Evolutionary conservation across 1,140 invertebrate species (phyloP).

Genomic region (Aphidius gifuensis): DNA sequence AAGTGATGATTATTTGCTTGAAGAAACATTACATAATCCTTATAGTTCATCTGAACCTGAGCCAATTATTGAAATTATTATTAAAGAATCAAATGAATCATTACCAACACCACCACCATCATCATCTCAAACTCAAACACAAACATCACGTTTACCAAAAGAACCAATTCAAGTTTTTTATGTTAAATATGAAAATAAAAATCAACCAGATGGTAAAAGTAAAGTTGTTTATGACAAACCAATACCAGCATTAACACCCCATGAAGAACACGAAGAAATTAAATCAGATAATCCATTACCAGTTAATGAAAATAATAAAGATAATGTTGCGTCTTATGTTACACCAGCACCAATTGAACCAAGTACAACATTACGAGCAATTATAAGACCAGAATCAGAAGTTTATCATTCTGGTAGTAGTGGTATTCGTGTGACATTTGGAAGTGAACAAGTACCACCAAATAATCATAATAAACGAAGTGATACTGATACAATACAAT

Average conservation of each 20-base stretch:
- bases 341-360: constrained; percentile 45
- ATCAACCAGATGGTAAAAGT: constrained; percentile 59
- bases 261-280: constrained; percentile 61
- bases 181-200: constrained; percentile 80
- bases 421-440: constrained; percentile 73
- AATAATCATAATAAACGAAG: constrained; percentile 53
- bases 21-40: constrained; percentile 52
- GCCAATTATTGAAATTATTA: constrained; percentile 88
- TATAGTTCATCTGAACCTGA: constrained; percentile 73
- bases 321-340: constrained; percentile 40
- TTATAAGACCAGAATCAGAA: constrained; percentile 81
- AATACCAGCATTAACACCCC: constrained; percentile 67
- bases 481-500: constrained; percentile 31
- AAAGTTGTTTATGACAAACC: constrained; percentile 75
- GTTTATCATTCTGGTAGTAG: constrained; percentile 69
- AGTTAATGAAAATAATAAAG: constrained; percentile 33
- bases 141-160: constrained; percentile 62
- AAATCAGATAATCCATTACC: constrained; percentile 43
- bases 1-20: constrained; percentile 51
- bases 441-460: constrained; percentile 58
- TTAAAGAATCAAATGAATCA: constrained; percentile 82
- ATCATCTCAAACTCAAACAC: constrained; percentile 56
- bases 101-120: constrained; percentile 67
- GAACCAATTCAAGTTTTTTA: constrained; percentile 87
- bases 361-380: constrained; percentile 74